A percentile compares a stretch with the other conserved stretches of the same genome.
phyloP scores from a whole-genome alignment of 2,888 invertebrate species.

The Cephus pygmeus region DNA sequence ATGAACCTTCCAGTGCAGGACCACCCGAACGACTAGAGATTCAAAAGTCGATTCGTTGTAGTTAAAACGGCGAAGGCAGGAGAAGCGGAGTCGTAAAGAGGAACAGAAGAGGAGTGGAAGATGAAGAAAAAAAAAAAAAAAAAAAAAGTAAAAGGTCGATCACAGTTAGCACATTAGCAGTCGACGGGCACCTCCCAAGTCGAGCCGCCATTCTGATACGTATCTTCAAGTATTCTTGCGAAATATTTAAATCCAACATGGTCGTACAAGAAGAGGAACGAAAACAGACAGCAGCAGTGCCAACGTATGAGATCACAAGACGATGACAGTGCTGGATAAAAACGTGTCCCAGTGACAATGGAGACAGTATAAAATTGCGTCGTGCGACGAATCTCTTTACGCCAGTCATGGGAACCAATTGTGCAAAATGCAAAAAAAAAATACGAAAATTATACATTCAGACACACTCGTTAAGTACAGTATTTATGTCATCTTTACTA shows the following conservation, averaged over 20 bases:
- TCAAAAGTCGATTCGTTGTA: neutral
- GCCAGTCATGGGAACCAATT: slow-evolving; percentile 7
- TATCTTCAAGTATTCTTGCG: slow-evolving; percentile 3
- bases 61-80: neutral
- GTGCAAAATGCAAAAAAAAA: neutral
- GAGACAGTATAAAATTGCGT: neutral
- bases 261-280: neutral
- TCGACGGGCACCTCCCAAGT: slow-evolving; percentile 3
- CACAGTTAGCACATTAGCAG: slow-evolving; percentile 1
- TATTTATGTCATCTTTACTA: neutral
- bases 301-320: neutral
- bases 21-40: neutral
- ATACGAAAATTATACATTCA: neutral
- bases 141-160: neutral
- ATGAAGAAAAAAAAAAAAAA: no score
- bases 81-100: neutral
- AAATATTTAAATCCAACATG: slow-evolving; percentile 1
- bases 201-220: neutral
- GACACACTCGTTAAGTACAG: neutral
- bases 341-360: slow-evolving; percentile 9
- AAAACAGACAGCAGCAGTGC: neutral
- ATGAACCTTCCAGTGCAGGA: neutral
- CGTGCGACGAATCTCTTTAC: slow-evolving; percentile 11
- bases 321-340: neutral
- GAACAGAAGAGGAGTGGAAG: neutral